These are phyloP conservation scores for Glyptemys insculpta DNA, from an alignment of 2,797 vertebrate species.

Conservation along the genomic window DNA sequence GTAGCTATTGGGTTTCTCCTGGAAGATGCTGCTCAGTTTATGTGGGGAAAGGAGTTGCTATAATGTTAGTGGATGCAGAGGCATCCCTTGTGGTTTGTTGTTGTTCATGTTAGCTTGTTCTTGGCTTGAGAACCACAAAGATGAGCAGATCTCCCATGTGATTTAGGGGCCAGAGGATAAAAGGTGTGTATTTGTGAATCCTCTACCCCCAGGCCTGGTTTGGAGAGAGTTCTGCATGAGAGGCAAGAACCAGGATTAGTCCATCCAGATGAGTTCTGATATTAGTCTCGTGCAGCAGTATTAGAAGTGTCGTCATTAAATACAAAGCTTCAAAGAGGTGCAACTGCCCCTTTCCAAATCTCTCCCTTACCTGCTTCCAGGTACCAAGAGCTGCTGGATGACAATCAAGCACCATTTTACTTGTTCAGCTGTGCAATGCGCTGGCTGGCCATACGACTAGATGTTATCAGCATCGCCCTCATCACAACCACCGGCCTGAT, in stretches of 20 bases:
- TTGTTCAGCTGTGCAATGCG: conserved; percentile 94
- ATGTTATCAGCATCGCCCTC: conserved; percentile 91
- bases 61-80: neutral
- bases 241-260: rapidly evolving
- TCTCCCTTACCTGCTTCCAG: conserved; percentile 72
- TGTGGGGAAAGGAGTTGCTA: neutral
- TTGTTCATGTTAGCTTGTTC: neutral
- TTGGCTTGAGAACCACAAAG: neutral
- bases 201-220: neutral
- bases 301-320: neutral
- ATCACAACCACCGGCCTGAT: conserved; percentile 92
- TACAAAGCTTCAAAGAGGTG: neutral
- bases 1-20: neutral
- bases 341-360: neutral
- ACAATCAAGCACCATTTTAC: conserved; percentile 92
- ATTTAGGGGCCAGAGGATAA: neutral
- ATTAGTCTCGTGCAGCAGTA: neutral
- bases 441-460: conserved; percentile 92
- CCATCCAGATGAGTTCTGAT: neutral
- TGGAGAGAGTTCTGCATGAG: neutral
- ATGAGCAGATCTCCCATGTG: neutral
- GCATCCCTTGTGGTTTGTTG: neutral
- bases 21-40: neutral
- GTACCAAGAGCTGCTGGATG: conserved; percentile 92
- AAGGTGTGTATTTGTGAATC: neutral